A percentile compares a stretch with the other conserved stretches of the same genome.
phyloP scores from a whole-genome alignment of 2,888 invertebrate genomes.

The Horisme vitalbata region DNA sequence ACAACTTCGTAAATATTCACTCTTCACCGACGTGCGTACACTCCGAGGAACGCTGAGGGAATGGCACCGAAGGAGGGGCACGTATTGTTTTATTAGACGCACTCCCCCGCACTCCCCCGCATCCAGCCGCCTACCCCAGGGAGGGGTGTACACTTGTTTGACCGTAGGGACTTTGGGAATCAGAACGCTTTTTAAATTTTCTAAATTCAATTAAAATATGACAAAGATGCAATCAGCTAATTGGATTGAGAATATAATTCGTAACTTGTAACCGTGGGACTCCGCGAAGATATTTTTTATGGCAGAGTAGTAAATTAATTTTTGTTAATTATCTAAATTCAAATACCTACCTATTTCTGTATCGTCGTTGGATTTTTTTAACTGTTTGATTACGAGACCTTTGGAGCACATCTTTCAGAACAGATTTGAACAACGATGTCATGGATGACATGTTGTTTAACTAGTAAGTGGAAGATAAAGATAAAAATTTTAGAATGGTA shows the following conservation, averaged over 20 bases:
- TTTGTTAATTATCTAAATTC: neutral
- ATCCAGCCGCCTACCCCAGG: conserved; percentile 9
- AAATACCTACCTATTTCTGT: neutral
- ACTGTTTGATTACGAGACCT: neutral
- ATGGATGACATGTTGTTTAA: no score
- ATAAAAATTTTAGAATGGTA: no score
- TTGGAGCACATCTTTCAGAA: no score
- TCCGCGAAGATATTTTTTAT: conserved; percentile 2
- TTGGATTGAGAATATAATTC: conserved; percentile 22
- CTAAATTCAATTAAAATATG: conserved; percentile 27
- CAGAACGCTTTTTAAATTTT: conserved; percentile 14
- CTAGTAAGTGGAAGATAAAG: no score
- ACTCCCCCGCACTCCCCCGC: conserved; percentile 33
- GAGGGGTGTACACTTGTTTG: conserved; percentile 10
- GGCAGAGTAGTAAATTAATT: neutral
- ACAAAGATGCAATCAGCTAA: conserved; percentile 33
- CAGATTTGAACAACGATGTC: no score
- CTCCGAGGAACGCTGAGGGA: conserved; percentile 46
- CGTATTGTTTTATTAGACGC: conserved; percentile 29
- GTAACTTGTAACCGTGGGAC: conserved; percentile 15
- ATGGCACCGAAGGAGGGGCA: conserved; percentile 45
- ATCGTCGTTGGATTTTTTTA: neutral
- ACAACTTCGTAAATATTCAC: conserved; percentile 14
- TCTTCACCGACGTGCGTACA: conserved; percentile 41
- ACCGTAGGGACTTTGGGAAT: conserved; percentile 22